Base-by-base conservation (phyloP, 2,888 invertebrate species). In the Synergus japonicus region DNA sequence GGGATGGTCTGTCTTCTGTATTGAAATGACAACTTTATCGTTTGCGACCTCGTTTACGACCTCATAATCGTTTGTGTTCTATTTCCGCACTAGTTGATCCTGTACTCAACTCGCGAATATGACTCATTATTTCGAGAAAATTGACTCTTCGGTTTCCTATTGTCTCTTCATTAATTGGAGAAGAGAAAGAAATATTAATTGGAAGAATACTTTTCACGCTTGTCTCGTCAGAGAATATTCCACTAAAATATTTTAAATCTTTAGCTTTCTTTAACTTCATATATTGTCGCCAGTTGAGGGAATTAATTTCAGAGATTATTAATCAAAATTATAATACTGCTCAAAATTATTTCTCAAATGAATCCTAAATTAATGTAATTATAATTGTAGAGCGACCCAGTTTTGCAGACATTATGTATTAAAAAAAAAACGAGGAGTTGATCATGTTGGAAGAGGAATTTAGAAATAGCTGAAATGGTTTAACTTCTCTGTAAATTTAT, bases 11-110 rank as follows among this genome's bases (percentile, higher is more conserved):
- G 18, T 76, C 44, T 69, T 37, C 22, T 66, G 66, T 76, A 79
- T 79, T 79, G 60, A 54, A 65, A 49, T 60, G 66, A 64, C 79
- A 76, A 41, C 37, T 76, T 54, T 76, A 79, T 79, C 79, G 65
- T 76, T 65, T 49, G 22, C 76, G 43, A 60, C 66, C 79, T 37
- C 78, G 10, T 67, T 78, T 66, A 49, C 49, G 60, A 41, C 15
- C 60, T 76, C 60, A 73, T 73, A 73, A 73, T 73, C 69, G 54
- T 54, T 37, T 73, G 69, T 73, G 54, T 54, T 54, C 54, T 73
- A 73, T n/a, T 73, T 73, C 69, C 69, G 69, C 69, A 73, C 69
- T 37, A 73, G 69, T 73, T 49, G 49, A 69, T 54, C 49, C 13
- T 69, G 18, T 46, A 29, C 22, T 67, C 46, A 67, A 67, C 18